Evolutionary conservation across 1,140 invertebrate genomes (phyloP).

Genomic region (Epicauta chinensis): DNA sequence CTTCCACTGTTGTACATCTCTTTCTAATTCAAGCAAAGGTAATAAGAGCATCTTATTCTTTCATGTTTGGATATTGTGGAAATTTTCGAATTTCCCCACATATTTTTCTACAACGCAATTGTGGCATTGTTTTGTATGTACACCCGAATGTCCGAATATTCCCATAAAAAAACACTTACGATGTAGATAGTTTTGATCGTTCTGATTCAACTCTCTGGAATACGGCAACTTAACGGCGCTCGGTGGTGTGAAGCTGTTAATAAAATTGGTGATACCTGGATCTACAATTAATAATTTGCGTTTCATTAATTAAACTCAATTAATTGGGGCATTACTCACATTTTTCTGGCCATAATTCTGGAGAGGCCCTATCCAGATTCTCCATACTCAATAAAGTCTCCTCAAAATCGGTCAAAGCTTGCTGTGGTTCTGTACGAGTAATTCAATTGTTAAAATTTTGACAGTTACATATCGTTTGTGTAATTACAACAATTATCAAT

Average conservation of each 20-base stretch:
- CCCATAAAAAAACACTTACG: slow-evolving; percentile 47
- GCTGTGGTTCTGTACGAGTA: slow-evolving; percentile 34
- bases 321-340: slow-evolving; percentile 55
- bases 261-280: slow-evolving; percentile 69
- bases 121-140: no score
- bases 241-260: slow-evolving; percentile 48
- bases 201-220: slow-evolving; percentile 51
- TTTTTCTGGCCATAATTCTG: slow-evolving; percentile 90
- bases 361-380: slow-evolving; percentile 83
- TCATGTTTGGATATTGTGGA: no score
- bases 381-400: slow-evolving; percentile 75
- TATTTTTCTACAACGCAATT: no score
- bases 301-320: no score
- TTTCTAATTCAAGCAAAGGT: no score
- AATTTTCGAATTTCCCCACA: no score
- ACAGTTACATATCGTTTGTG: slow-evolving; percentile 9
- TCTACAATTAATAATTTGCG: slow-evolving; percentile 43
- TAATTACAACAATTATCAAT: neutral
- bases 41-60: no score
- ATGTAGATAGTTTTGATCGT: slow-evolving; percentile 66
- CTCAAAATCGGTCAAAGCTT: slow-evolving; percentile 50
- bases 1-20: no score
- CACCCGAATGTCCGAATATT: no score
- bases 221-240: slow-evolving; percentile 49
- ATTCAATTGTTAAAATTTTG: slow-evolving; percentile 29